Evolutionary conservation across 2,113 vertebrate species (phyloP).

Genomic region (Microcebus griseorufus): DNA sequence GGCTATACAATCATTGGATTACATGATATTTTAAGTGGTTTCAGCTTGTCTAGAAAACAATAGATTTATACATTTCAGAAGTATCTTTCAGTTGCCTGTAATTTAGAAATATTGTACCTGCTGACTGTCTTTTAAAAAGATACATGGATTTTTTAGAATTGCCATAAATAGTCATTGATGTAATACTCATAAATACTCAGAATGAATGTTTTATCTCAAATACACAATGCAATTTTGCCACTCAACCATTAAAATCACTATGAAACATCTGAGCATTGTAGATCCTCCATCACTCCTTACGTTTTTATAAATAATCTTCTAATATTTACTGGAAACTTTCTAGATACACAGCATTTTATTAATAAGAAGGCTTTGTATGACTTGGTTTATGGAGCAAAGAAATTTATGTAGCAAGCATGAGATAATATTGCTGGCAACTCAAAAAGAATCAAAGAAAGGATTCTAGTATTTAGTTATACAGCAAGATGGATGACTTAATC

Average conservation of each 20-base stretch:
- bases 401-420: not conserved
- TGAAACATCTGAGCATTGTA: not conserved
- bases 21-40: not conserved
- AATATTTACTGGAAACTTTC: not conserved
- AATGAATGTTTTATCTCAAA: not conserved
- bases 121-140: not conserved
- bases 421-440: not conserved
- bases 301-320: not conserved
- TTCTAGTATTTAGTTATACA: not conserved
- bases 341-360: not conserved
- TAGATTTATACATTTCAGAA: not conserved
- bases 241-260: not conserved
- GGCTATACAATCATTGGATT: accelerated
- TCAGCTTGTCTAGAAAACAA: not conserved
- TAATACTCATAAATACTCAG: not conserved
- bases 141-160: not conserved
- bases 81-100: not conserved
- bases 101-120: not conserved
- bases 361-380: not conserved
- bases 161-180: not conserved
- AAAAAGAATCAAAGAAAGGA: not conserved
- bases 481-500: not conserved
- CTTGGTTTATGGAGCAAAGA: not conserved
- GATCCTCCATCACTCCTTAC: not conserved
- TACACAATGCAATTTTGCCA: not conserved